Evolutionary conservation across 2,888 invertebrate species (phyloP), one percentile per base, ranked within the genome.

Genomic region (Tuberolachnus salignus): DNA sequence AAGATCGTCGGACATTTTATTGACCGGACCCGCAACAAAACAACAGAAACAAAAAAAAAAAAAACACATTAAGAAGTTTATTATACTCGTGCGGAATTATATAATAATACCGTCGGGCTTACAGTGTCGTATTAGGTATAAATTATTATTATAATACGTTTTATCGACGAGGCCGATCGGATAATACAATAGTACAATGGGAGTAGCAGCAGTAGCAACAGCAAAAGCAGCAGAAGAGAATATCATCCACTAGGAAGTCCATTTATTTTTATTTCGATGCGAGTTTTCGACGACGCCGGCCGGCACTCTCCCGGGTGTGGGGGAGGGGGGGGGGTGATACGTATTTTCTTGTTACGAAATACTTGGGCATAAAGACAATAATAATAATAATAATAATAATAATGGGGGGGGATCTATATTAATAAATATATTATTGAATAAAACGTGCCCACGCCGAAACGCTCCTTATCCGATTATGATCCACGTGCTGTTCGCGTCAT

Each of bases 401-500:
- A n/a, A n/a, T n/a, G n/a, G n/a, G n/a, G n/a, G n/a, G n/a, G n/a
- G n/a, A n/a, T n/a, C n/a, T n/a, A n/a, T n/a, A n/a, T n/a, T n/a
- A n/a, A n/a, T n/a, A n/a, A n/a, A n/a, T n/a, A n/a, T n/a, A n/a
- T n/a, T n/a, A n/a, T n/a, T n/a, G n/a, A n/a, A n/a, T n/a, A n/a
- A n/a, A 19, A 57, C 26, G 64, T 51, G 51, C 26, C 14, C 23
- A 49, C 61, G 59, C 26, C 14, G 34, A 73, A 63, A 51, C 16
- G 51, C 16, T 8, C 51, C 73, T 73, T 73, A 63, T 72, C n/a
- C 73, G 51, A 72, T 72, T 49, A n/a, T 63, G 73, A 73, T 63
- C 73, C 73, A 73, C 73, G 73, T 73, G 73, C 73, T 73, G 53
- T 63, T 53, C 42, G 42, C 53, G 73, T 73, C 63, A 51, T 42